These are phyloP conservation scores for Argyrosomus regius DNA, from an alignment of 2,797 vertebrate species.

Conservation along the genomic window DNA sequence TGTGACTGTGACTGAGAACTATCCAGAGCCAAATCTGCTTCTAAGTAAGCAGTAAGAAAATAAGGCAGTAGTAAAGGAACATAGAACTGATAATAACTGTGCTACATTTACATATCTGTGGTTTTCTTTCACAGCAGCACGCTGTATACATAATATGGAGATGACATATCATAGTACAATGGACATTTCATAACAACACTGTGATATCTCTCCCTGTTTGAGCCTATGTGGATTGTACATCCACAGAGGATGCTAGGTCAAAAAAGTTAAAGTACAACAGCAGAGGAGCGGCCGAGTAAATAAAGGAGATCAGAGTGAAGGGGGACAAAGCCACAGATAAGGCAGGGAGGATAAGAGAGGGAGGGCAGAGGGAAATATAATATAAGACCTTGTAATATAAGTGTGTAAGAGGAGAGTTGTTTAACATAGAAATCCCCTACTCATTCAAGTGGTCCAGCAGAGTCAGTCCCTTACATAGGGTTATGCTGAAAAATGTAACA, in stretches of 20 bases:
- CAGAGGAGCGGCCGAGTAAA: slow-evolving; percentile 33
- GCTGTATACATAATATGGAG: neutral
- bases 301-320: slow-evolving; percentile 28
- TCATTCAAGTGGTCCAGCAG: slow-evolving; percentile 4
- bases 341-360: neutral
- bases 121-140: neutral
- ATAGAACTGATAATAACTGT: neutral
- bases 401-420: slow-evolving; percentile 30
- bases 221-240: slow-evolving; percentile 32
- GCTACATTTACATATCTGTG: neutral
- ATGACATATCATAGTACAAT: neutral
- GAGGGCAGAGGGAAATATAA: slow-evolving; percentile 27
- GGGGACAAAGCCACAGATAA: slow-evolving; percentile 38
- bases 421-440: slow-evolving; percentile 35
- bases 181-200: slow-evolving; percentile 12
- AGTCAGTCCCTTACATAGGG: neutral
- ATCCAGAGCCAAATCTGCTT: slow-evolving; percentile 24
- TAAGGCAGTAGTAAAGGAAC: neutral
- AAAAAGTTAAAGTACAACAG: slow-evolving; percentile 38
- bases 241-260: slow-evolving; percentile 38
- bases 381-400: slow-evolving; percentile 32
- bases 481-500: neutral
- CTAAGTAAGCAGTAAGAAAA: neutral
- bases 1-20: slow-evolving; percentile 16
- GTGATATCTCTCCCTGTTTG: slow-evolving; percentile 14